Base-by-base conservation (phyloP, 1,140 invertebrate species). In the Macrotrachela quadricornifera region DNA sequence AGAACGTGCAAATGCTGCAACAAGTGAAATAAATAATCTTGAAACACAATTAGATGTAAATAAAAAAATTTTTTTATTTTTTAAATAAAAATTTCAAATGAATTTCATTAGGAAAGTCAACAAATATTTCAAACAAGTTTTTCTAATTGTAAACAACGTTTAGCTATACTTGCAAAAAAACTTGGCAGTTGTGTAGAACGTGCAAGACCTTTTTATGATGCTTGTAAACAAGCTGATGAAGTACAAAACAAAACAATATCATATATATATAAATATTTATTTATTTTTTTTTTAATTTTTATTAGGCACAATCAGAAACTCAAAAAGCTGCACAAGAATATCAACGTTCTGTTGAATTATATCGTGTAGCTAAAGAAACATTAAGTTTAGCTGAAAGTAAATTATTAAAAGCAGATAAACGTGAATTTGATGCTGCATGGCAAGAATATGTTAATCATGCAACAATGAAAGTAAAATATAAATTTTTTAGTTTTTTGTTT, bases 391-490 rank as follows among this genome's bases (percentile, higher is more conserved):
- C 87, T 1, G 88, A 94, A 70, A 78, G 85, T 64, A 77, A 83
- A 43, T 83, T 85, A 66, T 72, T 85, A 58, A 80, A 78, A 61
- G 79, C 63, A 53, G 61, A 81, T 63, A 77, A 79, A 58, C 79
- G 82, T 64, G 77, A 82, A 65, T 83, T 87, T 68, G 85, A 91
- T 68, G 81, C 83, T 63, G 85, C 86, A 38, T 94, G 87, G 87
- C 88, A 94, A 71, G 88, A 94, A 75, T 91, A 91, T 84, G 75
- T 95, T 16, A 94, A 94, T 70, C 84, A 91, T 73, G 85, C 86
- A 51, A 91, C 85, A 10, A 79, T 83, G 54, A 80, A 86, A 69
- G 85, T 87, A 61, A 57, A 54, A n/a, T n/a, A n/a, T n/a, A n/a
- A n/a, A n/a, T n/a, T n/a, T n/a, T n/a, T n/a, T n/a, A n/a, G n/a